Conservation (phyloP, 2,888 invertebrate species). For the Diadromus collaris region DNA sequence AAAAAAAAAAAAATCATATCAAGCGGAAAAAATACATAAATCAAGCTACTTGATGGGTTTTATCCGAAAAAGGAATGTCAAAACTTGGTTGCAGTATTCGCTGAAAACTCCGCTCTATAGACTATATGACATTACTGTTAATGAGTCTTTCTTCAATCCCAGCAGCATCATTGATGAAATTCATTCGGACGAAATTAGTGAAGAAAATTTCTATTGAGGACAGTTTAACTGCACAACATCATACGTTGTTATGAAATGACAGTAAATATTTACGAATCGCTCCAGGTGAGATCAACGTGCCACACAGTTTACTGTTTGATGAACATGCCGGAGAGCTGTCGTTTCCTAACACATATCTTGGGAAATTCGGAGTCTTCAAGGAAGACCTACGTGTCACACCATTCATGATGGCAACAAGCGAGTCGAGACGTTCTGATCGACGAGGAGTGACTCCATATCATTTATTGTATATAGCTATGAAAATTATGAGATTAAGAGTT, state of each 20-base stretch:
- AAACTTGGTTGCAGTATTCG: slow-evolving; percentile 63
- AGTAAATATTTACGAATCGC: too few relatives aligned
- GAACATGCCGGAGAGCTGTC: background rate
- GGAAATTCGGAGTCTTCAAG: background rate
- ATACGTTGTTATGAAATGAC: too few relatives aligned
- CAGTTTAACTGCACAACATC: too few relatives aligned
- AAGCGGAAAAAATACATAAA: too few relatives aligned
- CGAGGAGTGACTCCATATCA: slow-evolving; percentile 72
- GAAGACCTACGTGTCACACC: background rate
- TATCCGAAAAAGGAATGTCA: slow-evolving; percentile 61
- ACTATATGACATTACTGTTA: too few relatives aligned
- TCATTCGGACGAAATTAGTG: too few relatives aligned
- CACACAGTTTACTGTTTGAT: background rate
- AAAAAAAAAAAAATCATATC: too few relatives aligned
- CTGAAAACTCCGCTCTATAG: slow-evolving; percentile 47
- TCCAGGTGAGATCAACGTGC: background rate
- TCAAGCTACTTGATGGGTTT: slow-evolving; percentile 63
- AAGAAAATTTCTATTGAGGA: too few relatives aligned
- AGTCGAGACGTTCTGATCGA: slow-evolving; percentile 75
- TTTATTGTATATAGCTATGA: slow-evolving; percentile 77
- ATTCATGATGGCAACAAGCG: slow-evolving; percentile 71
- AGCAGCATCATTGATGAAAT: too few relatives aligned
- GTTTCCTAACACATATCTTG: background rate
- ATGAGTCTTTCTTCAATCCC: too few relatives aligned
- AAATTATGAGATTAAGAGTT: slow-evolving; percentile 72